Conservation (phyloP, 2,113 vertebrate genomes). For the Poecilia latipinna region DNA sequence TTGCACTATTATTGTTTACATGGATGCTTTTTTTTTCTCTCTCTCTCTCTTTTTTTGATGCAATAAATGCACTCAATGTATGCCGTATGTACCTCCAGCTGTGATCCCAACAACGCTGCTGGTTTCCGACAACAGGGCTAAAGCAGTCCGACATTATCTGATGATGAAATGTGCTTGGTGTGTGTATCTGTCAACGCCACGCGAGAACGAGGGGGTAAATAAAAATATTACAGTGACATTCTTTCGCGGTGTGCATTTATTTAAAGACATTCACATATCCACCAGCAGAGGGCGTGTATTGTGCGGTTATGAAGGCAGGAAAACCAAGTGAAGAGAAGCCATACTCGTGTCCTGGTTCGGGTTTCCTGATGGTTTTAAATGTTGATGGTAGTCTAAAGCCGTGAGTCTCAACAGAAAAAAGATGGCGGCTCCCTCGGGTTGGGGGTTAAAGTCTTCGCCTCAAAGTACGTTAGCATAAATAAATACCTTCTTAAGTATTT, state of each 20-base stretch:
- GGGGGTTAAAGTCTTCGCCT: neutral
- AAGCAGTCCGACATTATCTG: slow-evolving; percentile 49
- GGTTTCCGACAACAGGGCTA: slow-evolving; percentile 42
- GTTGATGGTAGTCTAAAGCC: no score
- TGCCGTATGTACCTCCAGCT: slow-evolving; percentile 67
- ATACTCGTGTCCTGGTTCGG: no score
- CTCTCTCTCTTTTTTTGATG: slow-evolving; percentile 49
- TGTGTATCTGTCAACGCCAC: slow-evolving; percentile 59
- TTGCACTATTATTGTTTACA: slow-evolving; percentile 82
- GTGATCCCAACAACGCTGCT: slow-evolving; percentile 50
- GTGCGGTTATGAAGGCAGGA: neutral
- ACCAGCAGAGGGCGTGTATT: slow-evolving; percentile 37
- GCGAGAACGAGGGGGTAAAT: slow-evolving; percentile 59
- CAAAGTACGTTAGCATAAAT: neutral
- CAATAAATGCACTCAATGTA: slow-evolving; percentile 81
- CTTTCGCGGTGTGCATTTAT: slow-evolving; percentile 23
- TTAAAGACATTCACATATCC: slow-evolving; percentile 3
- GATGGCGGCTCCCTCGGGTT: neutral
- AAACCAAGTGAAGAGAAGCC: no score
- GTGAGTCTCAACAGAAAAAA: neutral
- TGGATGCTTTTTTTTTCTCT: slow-evolving; percentile 62
- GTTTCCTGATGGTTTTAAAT: no score
- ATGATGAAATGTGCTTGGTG: slow-evolving; percentile 55
- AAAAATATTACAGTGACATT: slow-evolving; percentile 61
- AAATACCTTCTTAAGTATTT: no score